Conservation (phyloP, 2,888 invertebrate genomes). For the Aplocera efformata region DNA sequence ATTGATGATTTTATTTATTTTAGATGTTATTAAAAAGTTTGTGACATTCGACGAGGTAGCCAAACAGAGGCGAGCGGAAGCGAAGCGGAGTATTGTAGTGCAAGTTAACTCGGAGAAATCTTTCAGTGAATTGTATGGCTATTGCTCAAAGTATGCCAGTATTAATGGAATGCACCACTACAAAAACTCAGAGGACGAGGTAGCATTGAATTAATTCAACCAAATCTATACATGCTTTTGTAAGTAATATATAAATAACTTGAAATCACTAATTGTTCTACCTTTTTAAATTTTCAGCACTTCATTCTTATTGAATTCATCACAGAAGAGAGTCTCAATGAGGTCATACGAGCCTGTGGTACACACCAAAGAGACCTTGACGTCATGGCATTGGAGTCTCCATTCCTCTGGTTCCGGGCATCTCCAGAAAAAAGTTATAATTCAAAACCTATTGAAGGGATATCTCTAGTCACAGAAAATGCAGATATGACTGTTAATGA, state of each 20-base stretch:
- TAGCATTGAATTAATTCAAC: conserved; percentile 28
- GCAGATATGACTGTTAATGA: conserved; percentile 14
- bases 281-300: conserved; percentile 80
- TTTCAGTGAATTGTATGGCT: conserved; percentile 83
- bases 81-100: conserved; percentile 85
- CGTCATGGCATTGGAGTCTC: conserved; percentile 83
- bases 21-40: conserved; percentile 57
- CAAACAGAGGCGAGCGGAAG: conserved; percentile 81
- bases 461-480: conserved; percentile 22
- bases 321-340: conserved; percentile 71
- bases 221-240: background rate
- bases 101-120: conserved; percentile 88
- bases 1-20: conserved; percentile 31
- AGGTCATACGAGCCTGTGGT: conserved; percentile 77
- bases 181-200: conserved; percentile 67
- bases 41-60: conserved; percentile 81
- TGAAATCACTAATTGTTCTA: too few relatives aligned
- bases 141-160: conserved; percentile 84
- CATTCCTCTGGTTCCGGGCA: conserved; percentile 87
- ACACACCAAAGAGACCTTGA: conserved; percentile 79
- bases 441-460: conserved; percentile 11
- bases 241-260: too few relatives aligned
- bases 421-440: conserved; percentile 46
- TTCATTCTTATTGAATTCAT: conserved; percentile 89
- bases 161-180: conserved; percentile 85